Evolutionary conservation across 1,140 invertebrate species (phyloP).

Genomic region (Drosophila neocordata): DNA sequence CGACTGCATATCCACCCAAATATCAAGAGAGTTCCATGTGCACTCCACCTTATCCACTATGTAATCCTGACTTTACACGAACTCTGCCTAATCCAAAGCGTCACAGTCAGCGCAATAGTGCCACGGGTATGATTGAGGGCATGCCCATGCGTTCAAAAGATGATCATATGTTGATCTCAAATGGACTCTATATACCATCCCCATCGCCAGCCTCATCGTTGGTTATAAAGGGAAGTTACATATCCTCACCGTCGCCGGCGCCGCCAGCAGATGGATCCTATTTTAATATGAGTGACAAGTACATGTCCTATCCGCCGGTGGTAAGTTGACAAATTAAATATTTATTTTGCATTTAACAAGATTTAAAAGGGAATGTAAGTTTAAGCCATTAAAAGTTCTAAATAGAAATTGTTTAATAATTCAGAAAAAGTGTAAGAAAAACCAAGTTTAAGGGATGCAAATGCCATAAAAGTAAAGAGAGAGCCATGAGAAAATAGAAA

Average conservation of each 20-base stretch:
- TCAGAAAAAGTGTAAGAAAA: background rate
- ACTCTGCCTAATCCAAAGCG: constrained; percentile 76
- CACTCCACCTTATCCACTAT: constrained; percentile 73
- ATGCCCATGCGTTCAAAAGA: constrained; percentile 76
- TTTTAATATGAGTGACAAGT: constrained; percentile 90
- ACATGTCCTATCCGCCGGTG: constrained; percentile 87
- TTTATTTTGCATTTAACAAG: background rate
- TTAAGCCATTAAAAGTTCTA: background rate
- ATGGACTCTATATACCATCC: constrained; percentile 74
- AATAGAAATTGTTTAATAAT: too few relatives aligned
- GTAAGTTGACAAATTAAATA: constrained; percentile 74
- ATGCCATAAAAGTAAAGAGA: too few relatives aligned
- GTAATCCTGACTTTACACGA: constrained; percentile 77
- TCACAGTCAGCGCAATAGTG: constrained; percentile 72
- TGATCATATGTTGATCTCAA: constrained; percentile 78
- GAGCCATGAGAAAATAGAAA: background rate
- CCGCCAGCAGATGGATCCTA: constrained; percentile 90
- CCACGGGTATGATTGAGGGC: constrained; percentile 68
- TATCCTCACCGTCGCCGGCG: constrained; percentile 86
- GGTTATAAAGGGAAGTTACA: constrained; percentile 82
- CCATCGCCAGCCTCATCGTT: constrained; percentile 76
- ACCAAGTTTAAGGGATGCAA: background rate
- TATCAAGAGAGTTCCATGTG: constrained; percentile 81
- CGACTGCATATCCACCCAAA: constrained; percentile 76
- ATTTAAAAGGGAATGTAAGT: background rate